Conservation (phyloP, 2,888 invertebrate species). For the Thereva unica region DNA sequence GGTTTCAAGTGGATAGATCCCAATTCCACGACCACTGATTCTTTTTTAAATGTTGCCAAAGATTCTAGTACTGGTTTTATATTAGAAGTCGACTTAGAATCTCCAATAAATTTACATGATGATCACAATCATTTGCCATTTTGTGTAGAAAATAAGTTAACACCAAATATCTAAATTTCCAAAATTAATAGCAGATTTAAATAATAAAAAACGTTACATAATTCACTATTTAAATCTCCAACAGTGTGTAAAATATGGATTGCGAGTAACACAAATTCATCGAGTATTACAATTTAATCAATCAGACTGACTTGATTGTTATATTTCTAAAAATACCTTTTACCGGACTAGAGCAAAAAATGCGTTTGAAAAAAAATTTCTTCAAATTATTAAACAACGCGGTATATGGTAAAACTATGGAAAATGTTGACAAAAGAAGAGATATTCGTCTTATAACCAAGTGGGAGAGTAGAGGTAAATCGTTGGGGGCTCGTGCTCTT, state of each 20-base stretch:
- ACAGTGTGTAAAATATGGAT: conserved; percentile 45
- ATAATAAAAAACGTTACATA: conserved; percentile 43
- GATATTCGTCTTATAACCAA: no score
- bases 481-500: no score
- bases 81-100: conserved; percentile 50
- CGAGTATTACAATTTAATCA: conserved; percentile 46
- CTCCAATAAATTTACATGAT: conserved; percentile 45
- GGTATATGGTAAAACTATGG: no score
- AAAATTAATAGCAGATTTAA: conserved; percentile 39
- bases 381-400: no score
- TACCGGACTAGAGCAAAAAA: no score
- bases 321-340: conserved; percentile 45
- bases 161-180: conserved; percentile 30
- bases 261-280: conserved; percentile 47
- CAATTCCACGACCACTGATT: conserved; percentile 38
- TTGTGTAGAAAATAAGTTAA: conserved; percentile 37
- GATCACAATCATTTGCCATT: conserved; percentile 19
- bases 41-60: conserved; percentile 32
- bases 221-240: conserved; percentile 44
- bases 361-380: no score
- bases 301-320: conserved; percentile 45
- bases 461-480: no score
- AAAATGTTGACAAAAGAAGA: no score
- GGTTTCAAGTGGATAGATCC: conserved; percentile 44
- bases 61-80: conserved; percentile 45